These are phyloP conservation scores for Melanotaenia boesemani DNA, from an alignment of 2,797 vertebrate genomes.

Conservation along the genomic window DNA sequence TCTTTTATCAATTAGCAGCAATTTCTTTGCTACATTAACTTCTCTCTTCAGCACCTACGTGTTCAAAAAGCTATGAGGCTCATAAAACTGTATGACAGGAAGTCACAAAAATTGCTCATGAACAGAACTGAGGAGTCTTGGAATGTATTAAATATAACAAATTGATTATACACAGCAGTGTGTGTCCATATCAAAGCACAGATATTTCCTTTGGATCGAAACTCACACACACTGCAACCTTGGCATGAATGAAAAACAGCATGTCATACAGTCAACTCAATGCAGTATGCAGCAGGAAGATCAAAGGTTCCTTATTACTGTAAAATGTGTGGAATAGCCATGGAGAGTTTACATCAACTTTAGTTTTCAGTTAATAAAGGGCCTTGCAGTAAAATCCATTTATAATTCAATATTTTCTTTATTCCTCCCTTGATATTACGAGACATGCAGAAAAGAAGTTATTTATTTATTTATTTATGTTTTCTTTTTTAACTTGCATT, in stretches of 20 bases:
- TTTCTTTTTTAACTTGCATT: constrained; percentile 50
- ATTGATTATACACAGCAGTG: constrained; percentile 46
- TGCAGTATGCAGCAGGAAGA: constrained; percentile 54
- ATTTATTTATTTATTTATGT: not conserved
- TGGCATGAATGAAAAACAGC: constrained; percentile 65
- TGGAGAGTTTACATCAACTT: constrained; percentile 64
- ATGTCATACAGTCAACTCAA: constrained; percentile 51
- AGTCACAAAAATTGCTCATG: constrained; percentile 26
- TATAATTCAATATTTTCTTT: constrained; percentile 67
- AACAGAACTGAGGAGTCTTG: not conserved
- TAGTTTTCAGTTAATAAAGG: constrained; percentile 47
- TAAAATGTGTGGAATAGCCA: constrained; percentile 62
- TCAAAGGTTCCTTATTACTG: constrained; percentile 60
- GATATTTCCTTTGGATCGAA: constrained; percentile 49
- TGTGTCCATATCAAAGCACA: constrained; percentile 55
- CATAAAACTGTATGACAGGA: constrained; percentile 28
- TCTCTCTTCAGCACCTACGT: constrained; percentile 15
- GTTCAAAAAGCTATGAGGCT: constrained; percentile 17
- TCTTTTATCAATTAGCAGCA: not conserved
- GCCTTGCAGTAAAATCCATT: constrained; percentile 60
- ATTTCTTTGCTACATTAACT: constrained; percentile 5
- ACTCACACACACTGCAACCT: constrained; percentile 47
- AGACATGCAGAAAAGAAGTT: constrained; percentile 17
- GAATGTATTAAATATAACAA: constrained; percentile 45
- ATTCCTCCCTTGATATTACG: constrained; percentile 55